These are phyloP conservation scores for Serrognathus titanus DNA, from an alignment of 2,888 invertebrate genomes.

Conservation along the genomic window DNA sequence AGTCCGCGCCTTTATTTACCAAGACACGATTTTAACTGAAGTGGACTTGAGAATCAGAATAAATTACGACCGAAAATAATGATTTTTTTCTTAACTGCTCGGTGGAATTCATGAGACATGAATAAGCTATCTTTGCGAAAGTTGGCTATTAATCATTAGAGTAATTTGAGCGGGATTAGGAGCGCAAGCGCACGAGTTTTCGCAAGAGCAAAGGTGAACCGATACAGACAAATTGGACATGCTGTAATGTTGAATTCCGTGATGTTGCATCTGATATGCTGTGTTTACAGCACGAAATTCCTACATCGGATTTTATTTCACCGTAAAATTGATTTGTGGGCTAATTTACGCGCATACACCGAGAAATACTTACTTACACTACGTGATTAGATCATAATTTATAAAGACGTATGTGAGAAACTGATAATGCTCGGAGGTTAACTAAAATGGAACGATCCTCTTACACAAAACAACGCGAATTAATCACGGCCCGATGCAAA, in stretches of 20 bases:
- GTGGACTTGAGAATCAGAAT: background rate
- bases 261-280: constrained; percentile 26
- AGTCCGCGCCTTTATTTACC: too few species aligned
- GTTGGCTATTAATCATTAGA: constrained; percentile 8
- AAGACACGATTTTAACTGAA: too few species aligned
- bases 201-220: constrained; percentile 21
- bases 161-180: constrained; percentile 8
- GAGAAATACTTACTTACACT: constrained; percentile 7
- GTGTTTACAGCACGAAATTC: constrained; percentile 25
- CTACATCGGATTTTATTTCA: constrained; percentile 25
- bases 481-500: background rate
- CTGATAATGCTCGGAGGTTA: constrained; percentile 3
- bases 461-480: constrained; percentile 2
- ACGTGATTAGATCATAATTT: constrained; percentile 8
- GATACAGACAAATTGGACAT: constrained; percentile 27
- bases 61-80: constrained; percentile 7
- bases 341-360: constrained; percentile 20
- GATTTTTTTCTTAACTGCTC: background rate
- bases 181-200: background rate
- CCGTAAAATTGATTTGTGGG: constrained; percentile 27
- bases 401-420: constrained; percentile 8
- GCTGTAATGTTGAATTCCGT: constrained; percentile 25
- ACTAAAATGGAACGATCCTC: background rate
- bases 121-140: constrained; percentile 1
- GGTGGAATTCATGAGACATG: background rate